Evolutionary conservation across 2,113 vertebrate species (phyloP).

Genomic region (Ailuropoda melanoleuca): DNA sequence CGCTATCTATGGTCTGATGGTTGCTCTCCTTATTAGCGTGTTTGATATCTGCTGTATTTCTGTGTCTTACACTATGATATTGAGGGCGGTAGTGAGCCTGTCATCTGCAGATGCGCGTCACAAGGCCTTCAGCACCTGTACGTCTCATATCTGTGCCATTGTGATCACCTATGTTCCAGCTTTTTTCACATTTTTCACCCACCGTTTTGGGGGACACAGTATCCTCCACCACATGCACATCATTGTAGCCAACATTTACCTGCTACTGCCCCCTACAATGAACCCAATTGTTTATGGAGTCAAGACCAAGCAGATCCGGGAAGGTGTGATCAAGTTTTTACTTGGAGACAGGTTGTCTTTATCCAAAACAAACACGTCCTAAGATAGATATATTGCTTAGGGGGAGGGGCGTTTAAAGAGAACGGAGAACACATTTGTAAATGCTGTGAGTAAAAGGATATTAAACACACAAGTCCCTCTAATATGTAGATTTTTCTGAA

Average conservation of each 20-base stretch:
- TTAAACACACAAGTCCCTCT: not conserved
- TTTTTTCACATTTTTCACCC: constrained; percentile 73
- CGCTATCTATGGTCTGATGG: constrained; percentile 54
- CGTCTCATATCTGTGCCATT: constrained; percentile 66
- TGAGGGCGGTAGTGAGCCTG: constrained; percentile 46
- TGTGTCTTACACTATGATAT: constrained; percentile 68
- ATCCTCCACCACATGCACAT: constrained; percentile 65
- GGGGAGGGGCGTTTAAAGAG: accelerated
- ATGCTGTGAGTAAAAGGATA: not conserved
- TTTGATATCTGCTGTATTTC: constrained; percentile 69
- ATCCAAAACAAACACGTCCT: not conserved
- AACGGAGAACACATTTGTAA: not conserved
- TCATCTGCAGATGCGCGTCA: constrained; percentile 57
- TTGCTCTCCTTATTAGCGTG: constrained; percentile 64
- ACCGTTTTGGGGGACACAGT: constrained; percentile 66
- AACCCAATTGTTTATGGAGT: constrained; percentile 76
- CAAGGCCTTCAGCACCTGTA: constrained; percentile 66
- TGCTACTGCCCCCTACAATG: constrained; percentile 72
- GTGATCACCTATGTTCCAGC: constrained; percentile 69
- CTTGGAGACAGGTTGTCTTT: constrained; percentile 25
- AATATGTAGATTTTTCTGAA: not conserved
- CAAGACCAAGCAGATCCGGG: constrained; percentile 75
- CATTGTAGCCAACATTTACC: constrained; percentile 74
- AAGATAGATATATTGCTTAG: not conserved
- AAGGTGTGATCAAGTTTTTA: constrained; percentile 60